These are phyloP conservation scores for Ondatra zibethicus DNA, from an alignment of 2,113 vertebrate species.

Conservation along the genomic window DNA sequence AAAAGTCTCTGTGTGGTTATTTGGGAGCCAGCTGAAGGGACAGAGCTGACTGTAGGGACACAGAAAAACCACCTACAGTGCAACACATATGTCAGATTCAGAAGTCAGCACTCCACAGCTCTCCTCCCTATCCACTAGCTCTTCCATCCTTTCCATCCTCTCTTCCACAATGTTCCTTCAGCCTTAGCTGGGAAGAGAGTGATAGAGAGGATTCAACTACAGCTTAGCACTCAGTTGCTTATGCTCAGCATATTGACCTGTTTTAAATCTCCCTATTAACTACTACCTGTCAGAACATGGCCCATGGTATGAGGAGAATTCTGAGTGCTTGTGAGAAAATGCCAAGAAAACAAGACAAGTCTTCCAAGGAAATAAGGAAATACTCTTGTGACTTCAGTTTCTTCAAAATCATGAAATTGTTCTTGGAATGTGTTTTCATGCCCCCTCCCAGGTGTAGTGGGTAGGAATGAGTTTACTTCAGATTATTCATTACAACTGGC, in stretches of 20 bases:
- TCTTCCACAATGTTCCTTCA: neutral
- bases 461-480: neutral
- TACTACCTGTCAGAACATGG: too few relatives aligned
- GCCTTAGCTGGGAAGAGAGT: neutral
- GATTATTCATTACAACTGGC: neutral
- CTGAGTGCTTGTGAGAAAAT: neutral
- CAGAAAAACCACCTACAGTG: too few relatives aligned
- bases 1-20: too few relatives aligned
- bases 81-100: neutral
- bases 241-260: neutral
- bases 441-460: neutral
- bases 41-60: too few relatives aligned
- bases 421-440: neutral
- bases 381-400: neutral
- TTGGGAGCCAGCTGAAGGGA: too few relatives aligned
- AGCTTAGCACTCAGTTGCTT: neutral
- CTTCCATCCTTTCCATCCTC: neutral
- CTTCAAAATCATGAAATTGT: neutral
- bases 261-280: neutral
- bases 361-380: neutral
- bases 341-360: neutral
- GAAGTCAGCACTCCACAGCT: neutral
- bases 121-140: neutral
- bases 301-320: neutral
- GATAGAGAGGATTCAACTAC: neutral